Evolutionary conservation across 1,140 invertebrate genomes (phyloP).

Genomic region (Leptopilina clavipes): DNA sequence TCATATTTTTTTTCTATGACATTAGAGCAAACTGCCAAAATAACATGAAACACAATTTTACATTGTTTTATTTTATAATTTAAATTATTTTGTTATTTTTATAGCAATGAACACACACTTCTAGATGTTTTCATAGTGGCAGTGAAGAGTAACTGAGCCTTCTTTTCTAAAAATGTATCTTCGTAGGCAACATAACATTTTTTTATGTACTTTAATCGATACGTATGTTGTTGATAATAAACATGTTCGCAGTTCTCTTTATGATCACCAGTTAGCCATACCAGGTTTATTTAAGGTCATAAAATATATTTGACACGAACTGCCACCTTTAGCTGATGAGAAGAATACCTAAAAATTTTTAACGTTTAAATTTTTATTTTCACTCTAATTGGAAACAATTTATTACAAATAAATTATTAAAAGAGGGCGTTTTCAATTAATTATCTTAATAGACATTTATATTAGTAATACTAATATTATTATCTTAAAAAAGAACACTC

Average conservation of each 20-base stretch:
- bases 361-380: conserved; percentile 25
- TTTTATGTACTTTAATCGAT: conserved; percentile 19
- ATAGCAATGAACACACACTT: conserved; percentile 18
- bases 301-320: conserved; percentile 99
- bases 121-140: conserved; percentile 8
- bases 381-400: too few species aligned
- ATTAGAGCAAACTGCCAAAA: neutral
- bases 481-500: too few species aligned
- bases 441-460: too few species aligned
- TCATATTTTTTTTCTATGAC: neutral
- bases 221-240: conserved; percentile 15
- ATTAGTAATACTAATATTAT: too few species aligned
- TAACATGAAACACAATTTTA: conserved; percentile 12
- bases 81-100: conserved; percentile 21
- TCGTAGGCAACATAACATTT: conserved; percentile 7
- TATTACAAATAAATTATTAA: neutral
- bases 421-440: neutral
- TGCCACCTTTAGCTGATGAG: conserved; percentile 98
- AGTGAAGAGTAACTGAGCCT: conserved; percentile 20
- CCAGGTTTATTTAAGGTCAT: conserved; percentile 99
- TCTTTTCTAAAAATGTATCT: conserved; percentile 1
- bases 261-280: conserved; percentile 97
- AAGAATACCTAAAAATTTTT: conserved; percentile 89
- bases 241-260: conserved; percentile 62
- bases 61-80: conserved; percentile 15